Evolutionary conservation across 1,140 invertebrate species (phyloP).

Genomic region (Zaprionus ghesquierei): DNA sequence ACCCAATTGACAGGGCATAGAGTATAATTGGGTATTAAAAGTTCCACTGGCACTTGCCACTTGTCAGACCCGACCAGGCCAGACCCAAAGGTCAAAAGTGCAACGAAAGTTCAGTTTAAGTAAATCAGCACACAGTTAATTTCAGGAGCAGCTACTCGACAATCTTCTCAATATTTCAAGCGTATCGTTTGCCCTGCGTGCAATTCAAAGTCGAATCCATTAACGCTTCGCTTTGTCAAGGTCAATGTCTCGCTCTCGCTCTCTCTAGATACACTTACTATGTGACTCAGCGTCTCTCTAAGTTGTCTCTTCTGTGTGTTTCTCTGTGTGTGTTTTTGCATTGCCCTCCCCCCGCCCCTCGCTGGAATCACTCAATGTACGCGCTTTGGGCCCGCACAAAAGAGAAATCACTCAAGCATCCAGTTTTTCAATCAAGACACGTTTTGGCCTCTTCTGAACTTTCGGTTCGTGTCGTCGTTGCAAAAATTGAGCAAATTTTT

Average conservation of each 20-base stretch:
- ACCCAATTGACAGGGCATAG: constrained; percentile 12
- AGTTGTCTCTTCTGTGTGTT: constrained; percentile 6
- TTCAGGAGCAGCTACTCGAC: not conserved
- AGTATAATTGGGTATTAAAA: constrained; percentile 16
- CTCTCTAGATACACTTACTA: constrained; percentile 2
- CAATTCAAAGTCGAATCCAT: constrained; percentile 45
- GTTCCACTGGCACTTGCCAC: not conserved
- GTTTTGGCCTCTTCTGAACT: constrained; percentile 53
- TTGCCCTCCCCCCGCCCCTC: too few relatives aligned
- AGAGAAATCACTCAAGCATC: constrained; percentile 61
- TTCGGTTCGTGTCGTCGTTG: constrained; percentile 23
- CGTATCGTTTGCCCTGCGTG: constrained; percentile 5
- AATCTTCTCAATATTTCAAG: not conserved
- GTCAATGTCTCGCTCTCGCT: constrained; percentile 38
- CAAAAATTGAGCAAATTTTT: constrained; percentile 6
- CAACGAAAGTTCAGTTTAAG: not conserved
- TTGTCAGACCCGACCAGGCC: not conserved
- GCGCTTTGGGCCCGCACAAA: constrained; percentile 11
- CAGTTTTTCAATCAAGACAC: constrained; percentile 56
- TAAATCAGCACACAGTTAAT: constrained; percentile 3
- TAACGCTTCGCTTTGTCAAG: constrained; percentile 45
- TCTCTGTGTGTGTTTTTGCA: not conserved
- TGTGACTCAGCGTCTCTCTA: constrained; percentile 20
- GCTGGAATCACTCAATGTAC: not conserved
- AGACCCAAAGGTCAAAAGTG: constrained; percentile 27